These are phyloP conservation scores for Temnothorax curvispinosus DNA, from an alignment of 1,140 invertebrate species.

Conservation along the genomic window DNA sequence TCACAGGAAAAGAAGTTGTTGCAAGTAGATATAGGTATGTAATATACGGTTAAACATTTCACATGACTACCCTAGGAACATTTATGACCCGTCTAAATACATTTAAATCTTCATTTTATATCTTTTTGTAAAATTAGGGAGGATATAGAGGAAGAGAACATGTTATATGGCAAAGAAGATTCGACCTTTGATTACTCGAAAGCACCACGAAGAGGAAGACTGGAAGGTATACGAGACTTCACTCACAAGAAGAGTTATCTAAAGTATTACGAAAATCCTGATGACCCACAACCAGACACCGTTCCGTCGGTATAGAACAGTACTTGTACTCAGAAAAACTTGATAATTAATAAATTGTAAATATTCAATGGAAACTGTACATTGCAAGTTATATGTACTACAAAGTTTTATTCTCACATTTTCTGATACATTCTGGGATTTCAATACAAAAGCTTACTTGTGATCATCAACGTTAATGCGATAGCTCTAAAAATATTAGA, in stretches of 20 bases:
- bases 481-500: constrained; percentile 39
- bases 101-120: constrained; percentile 7
- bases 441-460: constrained; percentile 44
- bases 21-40: constrained; percentile 88
- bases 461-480: neutral
- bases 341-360: constrained; percentile 33
- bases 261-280: constrained; percentile 90
- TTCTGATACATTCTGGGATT: constrained; percentile 6
- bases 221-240: constrained; percentile 93
- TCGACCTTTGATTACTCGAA: constrained; percentile 91
- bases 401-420: constrained; percentile 51
- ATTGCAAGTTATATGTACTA: neutral
- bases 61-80: neutral
- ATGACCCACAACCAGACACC: constrained; percentile 90
- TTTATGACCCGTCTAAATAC: neutral
- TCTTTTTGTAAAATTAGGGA: constrained; percentile 85
- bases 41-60: neutral
- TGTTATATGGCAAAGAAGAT: constrained; percentile 90
- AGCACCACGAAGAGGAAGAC: constrained; percentile 91
- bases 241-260: constrained; percentile 91
- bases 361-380: constrained; percentile 4
- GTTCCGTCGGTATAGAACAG: constrained; percentile 44
- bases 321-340: constrained; percentile 17
- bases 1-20: constrained; percentile 92
- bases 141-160: constrained; percentile 88